Evolutionary conservation across 2,888 invertebrate species (phyloP).

Genomic region (Luperina nickerlii): DNA sequence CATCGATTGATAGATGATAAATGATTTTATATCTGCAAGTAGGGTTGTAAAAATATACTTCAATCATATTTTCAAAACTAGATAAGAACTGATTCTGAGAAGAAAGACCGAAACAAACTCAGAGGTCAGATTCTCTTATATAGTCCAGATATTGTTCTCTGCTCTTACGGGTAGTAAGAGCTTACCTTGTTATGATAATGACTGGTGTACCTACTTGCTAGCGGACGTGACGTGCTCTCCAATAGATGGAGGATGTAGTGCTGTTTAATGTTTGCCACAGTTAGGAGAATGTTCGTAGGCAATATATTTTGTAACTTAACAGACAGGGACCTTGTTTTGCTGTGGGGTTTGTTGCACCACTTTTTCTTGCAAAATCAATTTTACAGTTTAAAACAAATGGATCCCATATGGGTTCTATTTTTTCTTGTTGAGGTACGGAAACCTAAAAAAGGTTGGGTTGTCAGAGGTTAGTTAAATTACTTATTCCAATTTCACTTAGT

Average conservation of each 20-base stretch:
- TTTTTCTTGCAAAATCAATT: neutral
- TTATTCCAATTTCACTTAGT: too few relatives aligned
- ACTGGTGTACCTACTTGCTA: conserved; percentile 44
- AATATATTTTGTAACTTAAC: conserved; percentile 3
- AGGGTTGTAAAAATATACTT: too few relatives aligned
- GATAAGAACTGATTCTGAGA: too few relatives aligned
- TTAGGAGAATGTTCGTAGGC: conserved; percentile 1
- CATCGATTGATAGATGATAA: too few relatives aligned
- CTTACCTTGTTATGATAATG: conserved; percentile 61
- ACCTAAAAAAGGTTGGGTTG: neutral
- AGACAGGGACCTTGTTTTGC: neutral
- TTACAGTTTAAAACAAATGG: neutral
- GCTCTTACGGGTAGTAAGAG: too few relatives aligned
- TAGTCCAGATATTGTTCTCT: too few relatives aligned
- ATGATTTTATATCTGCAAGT: too few relatives aligned
- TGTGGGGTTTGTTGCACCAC: neutral
- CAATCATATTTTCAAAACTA: too few relatives aligned
- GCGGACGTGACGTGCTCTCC: conserved; percentile 48
- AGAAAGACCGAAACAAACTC: too few relatives aligned
- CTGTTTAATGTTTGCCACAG: conserved; percentile 21
- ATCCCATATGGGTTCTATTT: neutral
- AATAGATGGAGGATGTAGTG: conserved; percentile 19
- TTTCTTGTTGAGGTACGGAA: neutral
- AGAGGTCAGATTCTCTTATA: too few relatives aligned
- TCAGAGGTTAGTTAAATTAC: neutral